A percentile compares a stretch with the other conserved stretches of the same genome.
phyloP scores from a whole-genome alignment of 2,113 vertebrate species.

The Holacanthus passer region DNA sequence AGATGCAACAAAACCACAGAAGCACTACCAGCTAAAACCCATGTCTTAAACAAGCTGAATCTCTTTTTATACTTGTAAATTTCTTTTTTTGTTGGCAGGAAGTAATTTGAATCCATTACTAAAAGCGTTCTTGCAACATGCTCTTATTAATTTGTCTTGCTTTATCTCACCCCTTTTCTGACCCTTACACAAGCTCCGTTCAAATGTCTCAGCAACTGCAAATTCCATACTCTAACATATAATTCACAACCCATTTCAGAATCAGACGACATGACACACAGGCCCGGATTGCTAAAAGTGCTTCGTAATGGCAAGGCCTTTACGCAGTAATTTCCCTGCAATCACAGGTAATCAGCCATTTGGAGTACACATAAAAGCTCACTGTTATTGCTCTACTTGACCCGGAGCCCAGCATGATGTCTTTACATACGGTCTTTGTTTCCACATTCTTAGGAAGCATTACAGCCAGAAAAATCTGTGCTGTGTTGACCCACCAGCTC shows the following conservation, averaged over 20 bases:
- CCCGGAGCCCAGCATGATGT: slow-evolving; percentile 18
- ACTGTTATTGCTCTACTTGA: slow-evolving; percentile 55
- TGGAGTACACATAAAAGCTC: slow-evolving; percentile 40
- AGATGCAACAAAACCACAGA: slow-evolving; percentile 21
- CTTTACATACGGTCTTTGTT: background rate
- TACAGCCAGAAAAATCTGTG: slow-evolving; percentile 10
- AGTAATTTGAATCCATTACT: slow-evolving; percentile 65
- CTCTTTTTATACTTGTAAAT: slow-evolving; percentile 45
- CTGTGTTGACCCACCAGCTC: background rate
- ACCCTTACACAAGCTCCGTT: background rate
- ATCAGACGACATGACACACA: slow-evolving; percentile 23
- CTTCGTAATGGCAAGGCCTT: slow-evolving; percentile 46
- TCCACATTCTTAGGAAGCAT: slow-evolving; percentile 11
- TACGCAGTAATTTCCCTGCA: slow-evolving; percentile 59
- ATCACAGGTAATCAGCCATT: slow-evolving; percentile 65
- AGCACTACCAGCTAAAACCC: slow-evolving; percentile 42
- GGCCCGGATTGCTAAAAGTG: slow-evolving; percentile 12
- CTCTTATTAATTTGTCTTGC: slow-evolving; percentile 12
- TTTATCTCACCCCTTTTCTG: slow-evolving; percentile 4
- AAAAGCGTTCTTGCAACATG: slow-evolving; percentile 23
- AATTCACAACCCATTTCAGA: slow-evolving; percentile 54
- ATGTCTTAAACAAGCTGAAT: slow-evolving; percentile 51
- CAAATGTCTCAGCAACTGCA: slow-evolving; percentile 3
- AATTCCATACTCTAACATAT: slow-evolving; percentile 36
- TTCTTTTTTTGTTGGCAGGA: slow-evolving; percentile 38